These are phyloP conservation scores for Pseudopipra pipra DNA, from an alignment of 2,113 vertebrate genomes.

Conservation along the genomic window DNA sequence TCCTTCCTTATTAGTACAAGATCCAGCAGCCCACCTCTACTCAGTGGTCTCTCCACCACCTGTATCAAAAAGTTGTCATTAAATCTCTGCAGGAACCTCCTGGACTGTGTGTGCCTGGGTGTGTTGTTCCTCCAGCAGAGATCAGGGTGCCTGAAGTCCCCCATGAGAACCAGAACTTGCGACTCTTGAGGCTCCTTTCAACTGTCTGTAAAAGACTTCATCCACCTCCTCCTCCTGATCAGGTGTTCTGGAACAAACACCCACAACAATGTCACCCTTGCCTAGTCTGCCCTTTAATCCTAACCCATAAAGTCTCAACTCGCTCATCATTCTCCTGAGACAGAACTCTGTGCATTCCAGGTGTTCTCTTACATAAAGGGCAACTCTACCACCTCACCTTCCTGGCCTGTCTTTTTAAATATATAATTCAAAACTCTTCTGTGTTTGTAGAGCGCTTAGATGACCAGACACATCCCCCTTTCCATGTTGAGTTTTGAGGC, in stretches of 20 bases:
- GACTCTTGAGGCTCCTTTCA: background rate
- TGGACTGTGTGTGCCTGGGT: background rate
- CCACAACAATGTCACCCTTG: background rate
- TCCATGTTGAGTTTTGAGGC: background rate
- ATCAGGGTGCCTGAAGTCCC: background rate
- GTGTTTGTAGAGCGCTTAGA: background rate
- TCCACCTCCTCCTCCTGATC: background rate
- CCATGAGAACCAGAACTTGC: background rate
- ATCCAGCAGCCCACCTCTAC: background rate
- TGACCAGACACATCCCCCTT: background rate
- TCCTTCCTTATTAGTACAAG: background rate
- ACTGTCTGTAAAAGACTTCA: background rate
- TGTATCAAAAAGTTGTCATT: background rate
- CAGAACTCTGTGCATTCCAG: accelerated
- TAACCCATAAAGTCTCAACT: background rate
- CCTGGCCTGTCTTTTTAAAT: background rate
- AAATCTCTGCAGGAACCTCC: background rate
- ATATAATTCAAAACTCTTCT: background rate
- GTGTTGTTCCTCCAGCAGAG: background rate
- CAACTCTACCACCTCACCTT: background rate
- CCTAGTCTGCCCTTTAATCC: background rate
- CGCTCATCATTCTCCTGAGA: background rate
- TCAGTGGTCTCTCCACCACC: background rate
- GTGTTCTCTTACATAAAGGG: background rate
- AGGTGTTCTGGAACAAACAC: background rate